Conservation (phyloP, 2,888 invertebrate genomes). For the Nebria brevicollis region DNA sequence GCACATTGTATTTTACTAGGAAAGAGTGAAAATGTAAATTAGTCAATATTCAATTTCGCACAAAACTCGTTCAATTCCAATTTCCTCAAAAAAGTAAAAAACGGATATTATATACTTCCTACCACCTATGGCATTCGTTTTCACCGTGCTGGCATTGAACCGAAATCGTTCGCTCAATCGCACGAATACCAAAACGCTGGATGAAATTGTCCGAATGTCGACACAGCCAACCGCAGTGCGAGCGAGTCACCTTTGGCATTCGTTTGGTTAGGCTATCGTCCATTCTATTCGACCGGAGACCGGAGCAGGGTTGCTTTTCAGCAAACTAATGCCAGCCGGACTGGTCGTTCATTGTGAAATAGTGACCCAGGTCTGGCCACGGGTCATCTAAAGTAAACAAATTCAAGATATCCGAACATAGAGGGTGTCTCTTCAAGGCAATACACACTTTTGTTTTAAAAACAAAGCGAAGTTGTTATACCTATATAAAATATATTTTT, state of each 20-base stretch:
- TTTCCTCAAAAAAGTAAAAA: background rate
- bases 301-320: background rate
- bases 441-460: background rate
- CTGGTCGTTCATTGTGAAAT: constrained; percentile 9
- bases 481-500: too few species aligned
- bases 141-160: background rate
- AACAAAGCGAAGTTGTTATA: too few species aligned
- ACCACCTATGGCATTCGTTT: background rate
- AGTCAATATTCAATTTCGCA: background rate
- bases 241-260: background rate
- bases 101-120: background rate
- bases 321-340: background rate
- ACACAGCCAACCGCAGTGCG: background rate
- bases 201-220: background rate
- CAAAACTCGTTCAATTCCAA: background rate
- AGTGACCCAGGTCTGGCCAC: constrained; percentile 9
- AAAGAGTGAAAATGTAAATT: background rate
- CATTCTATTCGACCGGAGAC: background rate
- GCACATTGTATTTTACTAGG: background rate
- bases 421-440: background rate
- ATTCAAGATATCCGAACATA: constrained; percentile 12
- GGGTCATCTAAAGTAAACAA: constrained; percentile 21
- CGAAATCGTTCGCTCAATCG: background rate
- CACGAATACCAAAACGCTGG: background rate
- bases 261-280: background rate